These are phyloP conservation scores for Natrix natrix DNA, from an alignment of 2,797 vertebrate genomes.

Conservation along the genomic window DNA sequence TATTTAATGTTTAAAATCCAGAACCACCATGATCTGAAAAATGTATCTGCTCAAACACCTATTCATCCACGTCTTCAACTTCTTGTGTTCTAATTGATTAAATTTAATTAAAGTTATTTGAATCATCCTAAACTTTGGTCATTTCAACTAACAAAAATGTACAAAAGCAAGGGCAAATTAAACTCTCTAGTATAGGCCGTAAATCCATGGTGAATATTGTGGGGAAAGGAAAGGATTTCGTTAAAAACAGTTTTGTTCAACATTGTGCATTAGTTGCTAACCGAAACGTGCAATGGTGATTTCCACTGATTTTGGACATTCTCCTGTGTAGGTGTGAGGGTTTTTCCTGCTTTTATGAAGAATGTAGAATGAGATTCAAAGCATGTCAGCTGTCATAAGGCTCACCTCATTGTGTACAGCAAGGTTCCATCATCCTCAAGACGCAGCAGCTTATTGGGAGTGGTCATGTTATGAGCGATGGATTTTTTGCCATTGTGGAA, in stretches of 20 bases:
- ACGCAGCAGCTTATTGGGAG: conserved; percentile 85
- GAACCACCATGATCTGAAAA: conserved; percentile 31
- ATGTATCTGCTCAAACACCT: conserved; percentile 23
- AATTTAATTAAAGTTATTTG: neutral
- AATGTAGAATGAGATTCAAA: conserved; percentile 6
- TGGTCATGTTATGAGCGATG: conserved; percentile 90
- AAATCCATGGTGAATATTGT: conserved; percentile 26
- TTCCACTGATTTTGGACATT: conserved; percentile 53
- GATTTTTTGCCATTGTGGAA: conserved; percentile 91
- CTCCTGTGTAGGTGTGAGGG: conserved; percentile 17
- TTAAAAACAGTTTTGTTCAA: conserved; percentile 53
- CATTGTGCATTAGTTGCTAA: conserved; percentile 56
- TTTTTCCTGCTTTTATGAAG: neutral
- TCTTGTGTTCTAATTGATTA: neutral
- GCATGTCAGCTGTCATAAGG: neutral
- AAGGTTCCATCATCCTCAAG: conserved; percentile 85
- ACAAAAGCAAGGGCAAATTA: conserved; percentile 39
- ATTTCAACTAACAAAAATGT: conserved; percentile 10
- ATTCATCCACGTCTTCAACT: neutral
- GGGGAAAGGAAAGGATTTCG: conserved; percentile 8
- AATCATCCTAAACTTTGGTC: neutral
- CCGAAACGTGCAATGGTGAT: conserved; percentile 42
- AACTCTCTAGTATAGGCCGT: conserved; percentile 34
- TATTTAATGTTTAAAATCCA: neutral
- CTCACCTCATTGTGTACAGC: conserved; percentile 95